Conservation (phyloP, 1,140 invertebrate genomes). For the Diploscapter pachys region DNA sequence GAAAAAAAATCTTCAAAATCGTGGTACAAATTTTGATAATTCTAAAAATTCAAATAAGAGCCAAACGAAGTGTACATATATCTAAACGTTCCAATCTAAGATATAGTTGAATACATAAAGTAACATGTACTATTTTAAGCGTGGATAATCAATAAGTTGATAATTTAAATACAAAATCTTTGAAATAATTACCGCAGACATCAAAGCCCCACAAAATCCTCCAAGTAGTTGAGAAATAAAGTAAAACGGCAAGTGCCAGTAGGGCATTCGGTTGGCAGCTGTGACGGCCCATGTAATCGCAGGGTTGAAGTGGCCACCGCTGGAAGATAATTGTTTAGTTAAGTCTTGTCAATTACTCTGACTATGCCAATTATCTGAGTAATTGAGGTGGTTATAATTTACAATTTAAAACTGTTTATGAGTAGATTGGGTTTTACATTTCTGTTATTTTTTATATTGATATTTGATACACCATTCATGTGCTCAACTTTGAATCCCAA, state of each 20-base stretch:
- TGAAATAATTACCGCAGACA: constrained; percentile 32
- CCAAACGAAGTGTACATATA: no score
- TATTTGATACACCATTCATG: no score
- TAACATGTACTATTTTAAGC: no score
- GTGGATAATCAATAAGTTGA: no score
- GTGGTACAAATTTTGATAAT: background rate
- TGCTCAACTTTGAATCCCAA: no score
- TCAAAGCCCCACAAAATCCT: constrained; percentile 56
- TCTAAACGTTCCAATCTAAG: no score
- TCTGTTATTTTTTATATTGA: no score
- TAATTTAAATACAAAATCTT: no score
- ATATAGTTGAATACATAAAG: no score
- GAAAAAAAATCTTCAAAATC: no score
- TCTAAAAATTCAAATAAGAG: background rate
- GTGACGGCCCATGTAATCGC: constrained; percentile 58
- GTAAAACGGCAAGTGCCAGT: constrained; percentile 48
- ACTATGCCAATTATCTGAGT: background rate
- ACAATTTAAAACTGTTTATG: no score
- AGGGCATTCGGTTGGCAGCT: constrained; percentile 47
- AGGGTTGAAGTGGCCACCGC: constrained; percentile 62
- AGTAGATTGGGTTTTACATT: no score
- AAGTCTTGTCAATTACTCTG: background rate
- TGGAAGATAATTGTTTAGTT: constrained; percentile 38
- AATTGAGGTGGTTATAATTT: constrained; percentile 3
- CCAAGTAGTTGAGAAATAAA: constrained; percentile 56